Percentiles rank a stretch among this genome's conserved stretches.
These are phyloP conservation scores for Zygaena filipendulae DNA, from an alignment of 2,888 invertebrate genomes.

Conservation along the genomic window DNA sequence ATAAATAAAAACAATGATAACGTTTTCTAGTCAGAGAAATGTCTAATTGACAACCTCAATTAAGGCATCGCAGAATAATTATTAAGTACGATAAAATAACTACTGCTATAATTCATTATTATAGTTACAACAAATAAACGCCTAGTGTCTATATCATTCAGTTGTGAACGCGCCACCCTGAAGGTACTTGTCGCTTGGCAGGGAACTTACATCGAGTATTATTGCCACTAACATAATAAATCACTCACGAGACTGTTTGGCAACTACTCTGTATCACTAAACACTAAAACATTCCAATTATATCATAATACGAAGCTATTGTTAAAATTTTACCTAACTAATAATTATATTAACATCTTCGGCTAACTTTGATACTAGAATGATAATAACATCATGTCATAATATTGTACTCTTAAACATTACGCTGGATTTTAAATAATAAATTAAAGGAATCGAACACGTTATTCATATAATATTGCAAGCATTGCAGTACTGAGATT, in stretches of 20 bases:
- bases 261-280: conserved; percentile 57
- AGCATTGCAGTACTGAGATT: conserved; percentile 69
- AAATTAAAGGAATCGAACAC: conserved; percentile 50
- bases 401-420: conserved; percentile 71
- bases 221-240: conserved; percentile 58
- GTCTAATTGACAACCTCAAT: conserved; percentile 72
- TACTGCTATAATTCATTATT: conserved; percentile 57
- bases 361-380: conserved; percentile 71
- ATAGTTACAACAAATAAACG: conserved; percentile 67
- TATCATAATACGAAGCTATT: conserved; percentile 70
- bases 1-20: conserved; percentile 66
- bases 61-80: conserved; percentile 71
- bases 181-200: conserved; percentile 36
- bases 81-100: conserved; percentile 70
- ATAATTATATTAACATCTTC: conserved; percentile 68
- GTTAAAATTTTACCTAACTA: conserved; percentile 68
- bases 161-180: conserved; percentile 27
- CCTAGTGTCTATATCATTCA: conserved; percentile 50
- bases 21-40: conserved; percentile 67
- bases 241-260: conserved; percentile 53
- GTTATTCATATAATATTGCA: conserved; percentile 60
- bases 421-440: conserved; percentile 61
- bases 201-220: conserved; percentile 59
- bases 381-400: conserved; percentile 68
- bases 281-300: conserved; percentile 69